These are phyloP conservation scores for Orchesella flavescens DNA, from an alignment of 2,888 invertebrate species.

Conservation along the genomic window DNA sequence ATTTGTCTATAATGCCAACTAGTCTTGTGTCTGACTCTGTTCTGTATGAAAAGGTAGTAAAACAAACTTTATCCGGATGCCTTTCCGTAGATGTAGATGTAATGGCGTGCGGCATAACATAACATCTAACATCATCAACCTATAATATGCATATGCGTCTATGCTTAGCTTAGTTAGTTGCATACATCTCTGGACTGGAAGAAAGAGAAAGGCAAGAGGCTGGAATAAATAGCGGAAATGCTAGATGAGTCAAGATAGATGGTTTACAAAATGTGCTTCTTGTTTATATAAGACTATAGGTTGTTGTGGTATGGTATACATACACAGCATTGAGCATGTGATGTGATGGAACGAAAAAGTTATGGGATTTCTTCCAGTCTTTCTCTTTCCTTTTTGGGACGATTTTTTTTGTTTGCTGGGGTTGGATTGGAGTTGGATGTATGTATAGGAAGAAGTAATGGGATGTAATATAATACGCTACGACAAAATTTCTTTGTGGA, in stretches of 20 bases:
- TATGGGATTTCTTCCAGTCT: slow-evolving; percentile 29
- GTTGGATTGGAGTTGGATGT: background rate
- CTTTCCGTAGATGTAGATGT: background rate
- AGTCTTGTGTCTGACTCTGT: too few relatives aligned
- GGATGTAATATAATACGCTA: slow-evolving; percentile 34
- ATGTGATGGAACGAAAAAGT: slow-evolving; percentile 16
- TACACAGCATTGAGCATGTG: background rate
- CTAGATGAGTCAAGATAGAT: slow-evolving; percentile 49
- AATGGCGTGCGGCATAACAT: background rate
- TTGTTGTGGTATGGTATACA: background rate
- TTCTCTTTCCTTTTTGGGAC: slow-evolving; percentile 33
- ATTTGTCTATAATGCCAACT: too few relatives aligned
- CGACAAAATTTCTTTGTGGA: slow-evolving; percentile 11
- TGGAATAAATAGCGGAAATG: slow-evolving; percentile 37
- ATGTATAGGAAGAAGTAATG: background rate
- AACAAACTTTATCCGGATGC: slow-evolving; percentile 60
- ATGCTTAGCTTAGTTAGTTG: background rate
- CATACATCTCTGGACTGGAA: background rate
- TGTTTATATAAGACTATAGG: background rate
- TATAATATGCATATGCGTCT: background rate
- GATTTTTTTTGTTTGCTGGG: slow-evolving; percentile 10
- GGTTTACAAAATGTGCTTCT: background rate
- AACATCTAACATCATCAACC: too few relatives aligned
- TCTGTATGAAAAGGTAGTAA: slow-evolving; percentile 45
- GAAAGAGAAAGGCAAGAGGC: background rate